A percentile compares a stretch with the other conserved stretches of the same genome.
These are phyloP conservation scores for Nannospalax galili DNA, from an alignment of 2,113 vertebrate genomes.

Conservation along the genomic window DNA sequence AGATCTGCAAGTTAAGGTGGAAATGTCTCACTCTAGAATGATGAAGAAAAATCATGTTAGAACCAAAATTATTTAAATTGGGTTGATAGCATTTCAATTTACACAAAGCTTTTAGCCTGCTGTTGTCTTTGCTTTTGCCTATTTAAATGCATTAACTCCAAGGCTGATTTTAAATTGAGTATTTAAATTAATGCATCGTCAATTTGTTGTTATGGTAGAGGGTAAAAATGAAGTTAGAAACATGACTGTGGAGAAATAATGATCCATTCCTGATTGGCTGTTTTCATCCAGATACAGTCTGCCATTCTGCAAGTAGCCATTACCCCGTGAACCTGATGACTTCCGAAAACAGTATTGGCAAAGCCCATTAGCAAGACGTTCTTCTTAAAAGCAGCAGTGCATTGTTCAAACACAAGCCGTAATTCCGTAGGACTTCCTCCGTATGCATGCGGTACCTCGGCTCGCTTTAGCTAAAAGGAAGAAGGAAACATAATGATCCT, in stretches of 20 bases:
- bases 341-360: slow-evolving; percentile 72
- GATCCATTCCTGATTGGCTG: slow-evolving; percentile 73
- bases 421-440: slow-evolving; percentile 68
- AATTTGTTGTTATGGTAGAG: slow-evolving; percentile 81
- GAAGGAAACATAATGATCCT: slow-evolving; percentile 61
- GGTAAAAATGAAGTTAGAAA: slow-evolving; percentile 82
- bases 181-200: slow-evolving; percentile 85
- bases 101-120: slow-evolving; percentile 77
- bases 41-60: slow-evolving; percentile 53
- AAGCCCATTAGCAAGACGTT: slow-evolving; percentile 83
- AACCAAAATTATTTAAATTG: slow-evolving; percentile 72
- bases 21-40: slow-evolving; percentile 27
- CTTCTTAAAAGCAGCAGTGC: slow-evolving; percentile 74
- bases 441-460: slow-evolving; percentile 70
- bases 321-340: slow-evolving; percentile 79
- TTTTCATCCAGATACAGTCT: slow-evolving; percentile 73
- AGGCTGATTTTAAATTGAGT: slow-evolving; percentile 80
- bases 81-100: slow-evolving; percentile 76
- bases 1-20: slow-evolving; percentile 42
- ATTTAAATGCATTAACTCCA: slow-evolving; percentile 79
- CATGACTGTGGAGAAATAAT: slow-evolving; percentile 71
- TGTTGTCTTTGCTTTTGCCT: slow-evolving; percentile 81
- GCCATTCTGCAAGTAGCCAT: slow-evolving; percentile 56
- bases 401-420: slow-evolving; percentile 74
- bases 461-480: slow-evolving; percentile 77